Base-by-base conservation (phyloP, 2,888 invertebrate genomes). In the Brachypalpus laphriformis region DNA sequence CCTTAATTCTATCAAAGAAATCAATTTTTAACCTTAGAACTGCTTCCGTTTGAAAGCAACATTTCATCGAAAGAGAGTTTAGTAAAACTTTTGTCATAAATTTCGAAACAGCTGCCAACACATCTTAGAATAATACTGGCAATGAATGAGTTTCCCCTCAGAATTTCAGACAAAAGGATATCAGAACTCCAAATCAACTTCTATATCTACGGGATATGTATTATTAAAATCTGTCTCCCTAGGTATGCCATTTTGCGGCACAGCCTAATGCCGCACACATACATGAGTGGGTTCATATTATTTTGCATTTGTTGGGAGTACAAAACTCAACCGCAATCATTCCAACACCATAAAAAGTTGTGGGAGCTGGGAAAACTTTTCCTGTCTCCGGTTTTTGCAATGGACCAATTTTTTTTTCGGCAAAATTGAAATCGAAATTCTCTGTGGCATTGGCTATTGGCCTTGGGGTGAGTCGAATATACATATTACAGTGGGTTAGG, bases 251-350 rank as follows among this genome's bases (percentile, higher is more conserved):
- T 77, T 82, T 61, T 82, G 77, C 40, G 54, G 47, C 72, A 59
- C 72, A 61, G 82, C 40, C 57, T 71, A 71, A n/a, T 42, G 42
- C 40, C 47, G 37, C 70, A n/a, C 9, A 31, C 14, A 47, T 18
- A 56, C 63, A 65, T 22, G 28, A 25, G 7, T 16, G 9, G 3
- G 16, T 11, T 25, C 11, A 9, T 61, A 16, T 9, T 42, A 65
- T 65, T 59, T 66, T 45, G 51, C 54, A 66, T 71, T 63, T 37
- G 66, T 54, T 61, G 4, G n/a, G 37, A 74, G 49, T 56, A 78
- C 68, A 66, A n/a, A n/a, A 74, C 49, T 61, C 68, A 78, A 78
- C 82, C 82, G 56, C 82, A 83, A 83, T 83, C 78, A 83, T 78
- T 63, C 72, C 49, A 74, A 83, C 78, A 78, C 82, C 72, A 78